These are phyloP conservation scores for Archivesica marissinica DNA, from an alignment of 1,140 invertebrate genomes.

Conservation along the genomic window DNA sequence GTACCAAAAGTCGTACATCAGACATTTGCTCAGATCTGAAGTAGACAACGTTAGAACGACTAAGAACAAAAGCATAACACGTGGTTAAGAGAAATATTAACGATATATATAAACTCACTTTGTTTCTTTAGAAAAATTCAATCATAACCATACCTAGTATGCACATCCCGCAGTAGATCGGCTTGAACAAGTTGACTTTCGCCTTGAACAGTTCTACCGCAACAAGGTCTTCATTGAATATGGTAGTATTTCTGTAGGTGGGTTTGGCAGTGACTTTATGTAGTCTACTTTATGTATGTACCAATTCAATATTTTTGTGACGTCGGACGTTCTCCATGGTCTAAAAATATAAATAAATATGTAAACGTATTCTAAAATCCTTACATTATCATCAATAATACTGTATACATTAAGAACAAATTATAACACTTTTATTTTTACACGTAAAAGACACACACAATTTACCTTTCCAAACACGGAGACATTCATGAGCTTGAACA, in stretches of 20 bases:
- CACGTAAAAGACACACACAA: neutral
- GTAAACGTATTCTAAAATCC: neutral
- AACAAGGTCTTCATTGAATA: no score
- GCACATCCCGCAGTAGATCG: constrained; percentile 69
- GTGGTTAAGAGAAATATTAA: neutral
- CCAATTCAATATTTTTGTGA: constrained; percentile 32
- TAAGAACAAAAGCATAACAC: neutral
- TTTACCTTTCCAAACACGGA: constrained; percentile 75
- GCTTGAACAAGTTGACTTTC: constrained; percentile 66
- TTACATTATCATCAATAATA: neutral
- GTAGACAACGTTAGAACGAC: neutral
- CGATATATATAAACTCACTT: neutral
- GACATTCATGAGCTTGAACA: constrained; percentile 85
- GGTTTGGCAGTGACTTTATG: no score
- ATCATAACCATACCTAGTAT: constrained; percentile 70
- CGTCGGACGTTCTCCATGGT: constrained; percentile 16
- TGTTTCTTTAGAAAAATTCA: neutral
- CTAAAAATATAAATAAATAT: neutral
- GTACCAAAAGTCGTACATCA: no score
- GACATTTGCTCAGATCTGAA: no score
- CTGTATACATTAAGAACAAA: constrained; percentile 65
- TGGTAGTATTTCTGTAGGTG: no score
- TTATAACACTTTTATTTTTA: constrained; percentile 84
- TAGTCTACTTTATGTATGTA: constrained; percentile 37
- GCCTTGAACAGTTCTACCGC: no score